Conservation (phyloP, 2,888 invertebrate species). For the Heliconius erato region DNA sequence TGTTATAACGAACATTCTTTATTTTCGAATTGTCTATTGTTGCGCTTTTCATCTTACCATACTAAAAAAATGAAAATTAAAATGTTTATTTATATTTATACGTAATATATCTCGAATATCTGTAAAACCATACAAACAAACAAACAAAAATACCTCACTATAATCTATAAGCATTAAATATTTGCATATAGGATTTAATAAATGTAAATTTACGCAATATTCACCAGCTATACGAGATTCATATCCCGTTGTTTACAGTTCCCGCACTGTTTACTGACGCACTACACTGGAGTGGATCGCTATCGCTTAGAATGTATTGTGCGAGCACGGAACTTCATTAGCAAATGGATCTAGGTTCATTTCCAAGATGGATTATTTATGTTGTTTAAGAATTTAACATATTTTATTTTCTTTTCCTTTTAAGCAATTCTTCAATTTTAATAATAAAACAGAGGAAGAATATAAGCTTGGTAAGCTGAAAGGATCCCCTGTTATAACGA, state of each 20-base stretch:
- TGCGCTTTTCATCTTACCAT: neutral
- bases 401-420: neutral
- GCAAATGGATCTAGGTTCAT: constrained; percentile 11
- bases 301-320: neutral
- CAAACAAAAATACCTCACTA: neutral
- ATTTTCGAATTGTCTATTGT: too few relatives aligned
- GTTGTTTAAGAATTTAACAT: neutral
- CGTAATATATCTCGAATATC: too few relatives aligned
- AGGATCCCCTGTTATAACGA: too few relatives aligned
- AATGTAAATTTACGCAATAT: constrained; percentile 14
- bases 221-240: neutral
- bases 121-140: neutral
- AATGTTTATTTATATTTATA: too few relatives aligned
- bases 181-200: constrained; percentile 6
- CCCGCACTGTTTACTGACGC: neutral
- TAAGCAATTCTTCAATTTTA: too few relatives aligned
- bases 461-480: too few relatives aligned
- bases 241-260: constrained; percentile 17
- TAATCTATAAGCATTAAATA: constrained; percentile 1
- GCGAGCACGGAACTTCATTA: constrained; percentile 3
- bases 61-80: neutral
- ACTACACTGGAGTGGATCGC: neutral
- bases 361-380: neutral
- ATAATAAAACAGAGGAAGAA: too few relatives aligned
- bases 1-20: too few relatives aligned